Conservation (phyloP, 2,797 vertebrate species). For the Silurus aristotelis region DNA sequence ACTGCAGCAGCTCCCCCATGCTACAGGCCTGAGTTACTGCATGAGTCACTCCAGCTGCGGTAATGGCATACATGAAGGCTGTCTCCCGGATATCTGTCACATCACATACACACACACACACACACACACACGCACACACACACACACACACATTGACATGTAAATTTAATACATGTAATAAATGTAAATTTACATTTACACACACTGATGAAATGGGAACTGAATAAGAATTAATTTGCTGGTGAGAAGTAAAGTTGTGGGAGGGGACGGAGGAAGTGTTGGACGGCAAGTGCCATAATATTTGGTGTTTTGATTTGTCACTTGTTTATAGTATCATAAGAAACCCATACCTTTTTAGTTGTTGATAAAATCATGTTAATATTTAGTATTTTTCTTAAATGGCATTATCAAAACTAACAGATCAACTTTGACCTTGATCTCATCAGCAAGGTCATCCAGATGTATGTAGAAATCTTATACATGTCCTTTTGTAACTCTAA, state of each 20-base stretch:
- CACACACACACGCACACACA: conserved; percentile 37
- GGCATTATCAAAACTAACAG: not conserved
- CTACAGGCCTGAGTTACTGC: conserved; percentile 97
- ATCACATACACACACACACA: conserved; percentile 31
- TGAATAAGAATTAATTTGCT: not conserved
- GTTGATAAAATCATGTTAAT: too few relatives aligned
- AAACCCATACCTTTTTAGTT: too few relatives aligned
- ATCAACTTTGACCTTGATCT: not conserved
- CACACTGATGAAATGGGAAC: not conserved
- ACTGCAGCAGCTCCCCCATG: conserved; percentile 96
- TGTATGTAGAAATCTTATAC: not conserved
- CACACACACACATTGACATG: too few relatives aligned
- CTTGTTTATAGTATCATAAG: not conserved
- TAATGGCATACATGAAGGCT: conserved; percentile 95
- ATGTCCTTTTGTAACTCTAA: not conserved
- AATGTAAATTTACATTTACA: not conserved
- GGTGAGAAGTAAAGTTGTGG: not conserved
- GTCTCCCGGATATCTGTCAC: conserved; percentile 96
- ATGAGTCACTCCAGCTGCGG: conserved; percentile 91
- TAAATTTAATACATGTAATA: too few relatives aligned
- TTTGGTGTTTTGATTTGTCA: not conserved
- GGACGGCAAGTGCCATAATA: not conserved
- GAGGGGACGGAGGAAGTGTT: not conserved
- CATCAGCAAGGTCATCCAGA: not conserved
- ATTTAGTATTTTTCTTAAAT: too few relatives aligned